phyloP scores from a whole-genome alignment of 2,888 invertebrate genomes.

The Tetropium fuscum region DNA sequence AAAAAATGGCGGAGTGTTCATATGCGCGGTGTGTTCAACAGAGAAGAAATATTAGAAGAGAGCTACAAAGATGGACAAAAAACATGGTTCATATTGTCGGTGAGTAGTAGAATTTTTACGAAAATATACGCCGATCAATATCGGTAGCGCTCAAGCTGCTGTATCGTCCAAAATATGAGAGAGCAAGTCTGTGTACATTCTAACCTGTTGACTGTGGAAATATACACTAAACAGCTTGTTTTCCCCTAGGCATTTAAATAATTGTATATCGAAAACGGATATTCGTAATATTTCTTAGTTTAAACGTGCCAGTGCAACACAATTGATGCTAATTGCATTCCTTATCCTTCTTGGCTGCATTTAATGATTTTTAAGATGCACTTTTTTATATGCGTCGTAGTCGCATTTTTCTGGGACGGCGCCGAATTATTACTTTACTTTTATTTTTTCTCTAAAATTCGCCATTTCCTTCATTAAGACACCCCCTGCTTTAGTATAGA shows the following conservation, averaged over 20 bases:
- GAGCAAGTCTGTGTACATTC: conserved; percentile 37
- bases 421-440: conserved; percentile 60
- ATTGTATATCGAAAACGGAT: conserved; percentile 21
- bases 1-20: conserved; percentile 90
- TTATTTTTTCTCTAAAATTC: conserved; percentile 56
- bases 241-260: conserved; percentile 40
- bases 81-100: conserved; percentile 92
- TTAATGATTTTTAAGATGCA: conserved; percentile 68
- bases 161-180: conserved; percentile 29
- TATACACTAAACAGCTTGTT: conserved; percentile 38
- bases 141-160: conserved; percentile 24
- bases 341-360: conserved; percentile 38
- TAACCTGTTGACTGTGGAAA: conserved; percentile 60
- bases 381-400: conserved; percentile 65
- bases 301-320: background rate
- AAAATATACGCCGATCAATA: conserved; percentile 41
- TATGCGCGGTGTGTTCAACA: conserved; percentile 91
- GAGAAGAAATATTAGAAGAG: conserved; percentile 88
- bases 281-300: background rate
- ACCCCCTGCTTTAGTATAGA: conserved; percentile 35
- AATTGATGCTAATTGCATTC: background rate
- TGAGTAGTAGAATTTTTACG: conserved; percentile 69
- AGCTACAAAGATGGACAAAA: conserved; percentile 90
- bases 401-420: conserved; percentile 63
- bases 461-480: conserved; percentile 51